Evolutionary conservation across 1,140 invertebrate species (phyloP), one percentile per base, ranked within the genome.

Genomic region (Stenopsyche tienmushanensis): DNA sequence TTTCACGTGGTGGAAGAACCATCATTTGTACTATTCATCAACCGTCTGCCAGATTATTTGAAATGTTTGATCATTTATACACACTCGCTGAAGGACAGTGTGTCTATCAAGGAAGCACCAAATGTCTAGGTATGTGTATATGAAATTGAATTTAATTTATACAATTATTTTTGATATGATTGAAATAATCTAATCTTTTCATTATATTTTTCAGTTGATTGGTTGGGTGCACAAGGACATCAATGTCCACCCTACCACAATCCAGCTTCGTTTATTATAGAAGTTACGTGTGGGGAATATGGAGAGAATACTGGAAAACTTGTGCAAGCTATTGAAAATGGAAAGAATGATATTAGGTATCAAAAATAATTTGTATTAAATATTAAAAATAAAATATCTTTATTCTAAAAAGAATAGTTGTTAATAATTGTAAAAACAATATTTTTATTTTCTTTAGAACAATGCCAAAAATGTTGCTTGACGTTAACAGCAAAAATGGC

Each of bases 1-100:
- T 98, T 49, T 93, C 95, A 0, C 83, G 89, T 21, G 93, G 92
- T 25, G 96, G 96, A 0, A 83, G 95, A 64, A 97, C 95, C 0
- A 96, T 99, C 55, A 93, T 98, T 62, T 98, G 96, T 74, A 98
- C 96, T 2, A 98, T 99, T 70, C 97, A 99, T 81, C 97, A 99
- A 74, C 97, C 97, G 0, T 96, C 93, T 39, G 95, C 96, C 9
- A 88, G 94, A 71, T 80, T 98, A 23, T 98, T 98, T 73, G 94
- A 98, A 76, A 97, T 96, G 90, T 98, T 99, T 76, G 96, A 99
- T 76, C 90, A 96, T 78, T 80, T 98, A 39, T 98, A 97, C 74
- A 93, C 96, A 1, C 76, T 98, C 26, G 90, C 93, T 13, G 92
- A 97, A 71, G 96, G 96, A 0, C 90, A 95, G 73, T 97, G 94